Percentiles rank a stretch among this genome's conserved stretches.
Evolutionary conservation across 2,113 vertebrate genomes (phyloP).

Genomic region (Siniperca knerii): DNA sequence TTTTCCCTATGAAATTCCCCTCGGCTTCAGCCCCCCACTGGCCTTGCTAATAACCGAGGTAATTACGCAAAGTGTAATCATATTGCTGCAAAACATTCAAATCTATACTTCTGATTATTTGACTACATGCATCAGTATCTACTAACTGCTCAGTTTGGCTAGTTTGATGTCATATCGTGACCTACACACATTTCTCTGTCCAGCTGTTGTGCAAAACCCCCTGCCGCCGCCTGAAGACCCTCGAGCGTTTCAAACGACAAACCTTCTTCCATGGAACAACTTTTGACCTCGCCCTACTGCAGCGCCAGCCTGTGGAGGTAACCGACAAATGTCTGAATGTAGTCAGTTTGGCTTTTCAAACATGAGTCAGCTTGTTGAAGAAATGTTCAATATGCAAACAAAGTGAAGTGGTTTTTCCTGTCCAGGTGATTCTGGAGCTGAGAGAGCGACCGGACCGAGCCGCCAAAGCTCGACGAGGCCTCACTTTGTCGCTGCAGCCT

Average conservation of each 20-base stretch:
- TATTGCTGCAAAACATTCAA: neutral
- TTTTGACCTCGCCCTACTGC: conserved; percentile 92
- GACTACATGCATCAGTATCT: neutral
- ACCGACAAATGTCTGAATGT: neutral
- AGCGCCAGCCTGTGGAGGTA: conserved; percentile 89
- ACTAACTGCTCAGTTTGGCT: neutral
- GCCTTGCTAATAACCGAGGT: conserved; percentile 91
- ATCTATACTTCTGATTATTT: neutral
- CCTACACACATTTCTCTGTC: neutral
- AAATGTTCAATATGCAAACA: neutral
- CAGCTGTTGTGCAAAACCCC: conserved; percentile 95
- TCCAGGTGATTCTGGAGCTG: conserved; percentile 83
- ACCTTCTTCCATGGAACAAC: conserved; percentile 91
- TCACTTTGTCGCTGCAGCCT: conserved; percentile 75
- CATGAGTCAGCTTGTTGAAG: neutral
- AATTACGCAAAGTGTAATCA: neutral
- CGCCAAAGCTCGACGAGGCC: conserved; percentile 80
- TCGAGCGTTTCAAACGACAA: conserved; percentile 92
- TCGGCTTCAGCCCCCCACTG: conserved; percentile 85
- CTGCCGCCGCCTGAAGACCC: conserved; percentile 85
- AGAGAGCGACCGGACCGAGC: conserved; percentile 79
- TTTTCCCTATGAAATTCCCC: conserved; percentile 87
- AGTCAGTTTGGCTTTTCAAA: neutral
- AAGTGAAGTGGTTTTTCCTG: neutral
- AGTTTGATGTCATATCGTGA: neutral